These are phyloP conservation scores for Copidosoma floridanum DNA, from an alignment of 1,140 invertebrate species.

Conservation along the genomic window DNA sequence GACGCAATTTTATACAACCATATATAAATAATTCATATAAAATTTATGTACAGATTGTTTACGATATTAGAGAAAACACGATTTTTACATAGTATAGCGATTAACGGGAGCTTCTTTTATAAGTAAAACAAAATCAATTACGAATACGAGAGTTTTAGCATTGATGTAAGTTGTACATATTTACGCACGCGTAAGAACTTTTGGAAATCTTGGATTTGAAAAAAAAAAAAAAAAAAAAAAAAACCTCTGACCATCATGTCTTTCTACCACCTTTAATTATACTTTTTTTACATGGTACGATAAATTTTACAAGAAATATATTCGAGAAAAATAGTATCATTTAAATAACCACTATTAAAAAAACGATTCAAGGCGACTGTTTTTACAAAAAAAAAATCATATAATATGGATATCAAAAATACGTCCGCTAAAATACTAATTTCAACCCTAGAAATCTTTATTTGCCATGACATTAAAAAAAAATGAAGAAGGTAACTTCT, in stretches of 20 bases:
- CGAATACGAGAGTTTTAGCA: constrained; percentile 7
- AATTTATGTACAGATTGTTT: constrained; percentile 16
- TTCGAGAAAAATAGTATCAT: too few species aligned
- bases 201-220: background rate
- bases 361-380: too few species aligned
- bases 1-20: background rate
- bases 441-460: background rate
- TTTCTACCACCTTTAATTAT: constrained; percentile 18
- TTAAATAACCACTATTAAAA: too few species aligned
- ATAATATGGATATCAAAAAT: too few species aligned
- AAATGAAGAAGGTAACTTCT: constrained; percentile 7
- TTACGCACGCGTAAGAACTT: constrained; percentile 10
- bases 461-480: constrained; percentile 22
- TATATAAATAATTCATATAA: constrained; percentile 26
- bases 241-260: constrained; percentile 1
- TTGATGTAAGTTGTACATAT: constrained; percentile 26
- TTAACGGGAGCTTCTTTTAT: constrained; percentile 23
- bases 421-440: constrained; percentile 13
- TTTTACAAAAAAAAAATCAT: too few species aligned
- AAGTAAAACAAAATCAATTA: constrained; percentile 21
- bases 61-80: constrained; percentile 2
- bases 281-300: constrained; percentile 1
- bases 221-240: too few species aligned
- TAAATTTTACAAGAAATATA: constrained; percentile 8
- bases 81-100: constrained; percentile 15